Conservation (phyloP, 2,113 vertebrate species). For the Copsychus sechellarum region DNA sequence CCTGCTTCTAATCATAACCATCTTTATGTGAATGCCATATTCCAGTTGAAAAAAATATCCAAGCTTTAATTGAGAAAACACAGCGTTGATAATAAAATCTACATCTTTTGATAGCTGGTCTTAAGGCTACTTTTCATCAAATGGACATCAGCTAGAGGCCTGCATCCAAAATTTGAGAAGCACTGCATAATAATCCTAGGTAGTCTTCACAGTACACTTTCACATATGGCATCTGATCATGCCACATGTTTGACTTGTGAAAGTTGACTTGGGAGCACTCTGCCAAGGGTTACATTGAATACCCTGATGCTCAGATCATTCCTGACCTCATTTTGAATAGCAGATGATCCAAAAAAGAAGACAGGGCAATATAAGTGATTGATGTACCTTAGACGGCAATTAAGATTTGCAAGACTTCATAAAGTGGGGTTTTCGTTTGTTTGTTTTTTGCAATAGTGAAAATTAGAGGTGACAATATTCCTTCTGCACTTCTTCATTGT, state of each 20-base stretch:
- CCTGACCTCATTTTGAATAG: background rate
- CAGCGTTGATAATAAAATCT: background rate
- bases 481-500: background rate
- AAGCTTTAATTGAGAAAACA: background rate
- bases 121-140: background rate
- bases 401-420: background rate
- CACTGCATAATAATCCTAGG: background rate
- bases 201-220: background rate
- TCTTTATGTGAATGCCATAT: background rate
- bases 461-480: background rate
- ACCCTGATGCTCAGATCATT: background rate
- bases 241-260: background rate
- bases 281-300: background rate
- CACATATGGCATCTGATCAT: background rate
- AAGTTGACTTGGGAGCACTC: background rate
- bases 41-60: background rate
- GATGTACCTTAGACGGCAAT: background rate
- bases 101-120: background rate
- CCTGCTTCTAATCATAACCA: background rate
- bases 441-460: background rate
- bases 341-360: background rate
- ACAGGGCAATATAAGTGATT: rapidly evolving
- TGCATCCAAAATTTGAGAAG: background rate
- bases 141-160: background rate
- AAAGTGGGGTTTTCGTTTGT: background rate